Base-by-base conservation (phyloP, 2,797 vertebrate genomes). In the Lepus townsendii region DNA sequence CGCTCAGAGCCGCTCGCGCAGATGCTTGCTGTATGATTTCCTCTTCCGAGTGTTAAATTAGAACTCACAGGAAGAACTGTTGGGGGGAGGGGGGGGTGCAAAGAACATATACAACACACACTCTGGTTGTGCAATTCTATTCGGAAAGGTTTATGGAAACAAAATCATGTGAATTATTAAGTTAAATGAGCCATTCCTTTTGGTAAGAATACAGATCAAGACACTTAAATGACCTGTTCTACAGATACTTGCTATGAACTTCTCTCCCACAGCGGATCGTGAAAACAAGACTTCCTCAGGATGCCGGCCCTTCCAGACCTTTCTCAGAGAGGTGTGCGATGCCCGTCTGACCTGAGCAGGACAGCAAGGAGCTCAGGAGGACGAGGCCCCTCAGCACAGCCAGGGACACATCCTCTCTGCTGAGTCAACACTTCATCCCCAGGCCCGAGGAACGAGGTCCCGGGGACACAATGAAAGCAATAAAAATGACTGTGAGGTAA, bases 401-500 rank as follows among this genome's bases (percentile, higher is more conserved):
- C 75, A 94, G 27, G 88, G 62, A 92, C 65, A 76, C 20, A 50
- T 2, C 0, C 1, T 50, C 92, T 65, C 60, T 50, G 2, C 63
- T 50, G 16, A 42, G 20, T 32, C 16, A 10, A 1, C 1, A 38
- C 6, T 5, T 68, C 26, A 3, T 20, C 60, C 26, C 42, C 20
- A 3, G 27, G 32, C 20, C 71, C 38, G 32, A 35, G 42, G 42
- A 47, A 47, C 8, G 0, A 47, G 42, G 42, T 47, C 42, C 42
- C 8, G 8, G 42, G 42, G 42, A 47, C 42, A 47, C 42, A 9
- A 9, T 47, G 42, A 47, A 71, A 90, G 65, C 90, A 94, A 54
- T 93, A 83, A 90, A 97, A 92, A 82, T 77, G 12, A 85, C n/a
- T 78, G 86, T 7, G 26, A 62, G 47, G 26, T 42, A 90, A 91